phyloP scores from a whole-genome alignment of 1,140 invertebrate species.

The Drosophila busckii region DNA sequence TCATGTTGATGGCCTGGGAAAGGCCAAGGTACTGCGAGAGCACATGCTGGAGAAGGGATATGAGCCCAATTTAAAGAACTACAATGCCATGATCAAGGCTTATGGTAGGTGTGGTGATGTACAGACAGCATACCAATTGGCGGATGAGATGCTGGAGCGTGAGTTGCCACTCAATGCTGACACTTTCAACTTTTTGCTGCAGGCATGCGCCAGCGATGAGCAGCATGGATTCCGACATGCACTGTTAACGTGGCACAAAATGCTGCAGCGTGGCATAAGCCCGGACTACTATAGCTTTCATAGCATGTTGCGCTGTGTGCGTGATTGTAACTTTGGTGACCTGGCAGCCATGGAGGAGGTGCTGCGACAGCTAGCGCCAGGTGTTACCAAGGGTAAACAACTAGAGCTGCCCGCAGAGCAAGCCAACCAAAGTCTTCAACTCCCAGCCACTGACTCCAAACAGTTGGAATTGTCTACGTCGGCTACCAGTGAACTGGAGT shows the following conservation, averaged over 20 bases:
- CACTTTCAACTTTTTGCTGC: conserved; percentile 89
- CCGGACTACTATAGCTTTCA: conserved; percentile 89
- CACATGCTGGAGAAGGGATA: conserved; percentile 85
- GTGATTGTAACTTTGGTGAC: conserved; percentile 89
- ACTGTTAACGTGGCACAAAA: conserved; percentile 90
- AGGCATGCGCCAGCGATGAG: conserved; percentile 89
- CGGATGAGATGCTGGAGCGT: conserved; percentile 89
- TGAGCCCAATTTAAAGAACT: conserved; percentile 87
- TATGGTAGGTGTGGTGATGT: conserved; percentile 90
- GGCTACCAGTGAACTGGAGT: conserved; percentile 15
- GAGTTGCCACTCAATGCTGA: conserved; percentile 83
- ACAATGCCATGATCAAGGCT: conserved; percentile 94
- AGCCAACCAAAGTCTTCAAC: not conserved
- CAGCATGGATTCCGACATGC: conserved; percentile 88
- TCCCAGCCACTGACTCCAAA: not conserved
- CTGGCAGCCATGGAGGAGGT: conserved; percentile 81
- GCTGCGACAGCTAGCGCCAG: conserved; percentile 39
- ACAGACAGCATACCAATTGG: conserved; percentile 86
- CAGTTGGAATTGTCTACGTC: conserved; percentile 76
- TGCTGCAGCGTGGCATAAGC: conserved; percentile 83
- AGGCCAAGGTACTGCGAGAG: conserved; percentile 83
- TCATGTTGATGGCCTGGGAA: conserved; percentile 82
- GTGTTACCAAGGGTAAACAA: not conserved
- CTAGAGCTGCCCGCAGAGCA: not conserved
- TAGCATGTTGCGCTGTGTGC: conserved; percentile 86